A percentile compares a stretch with the other conserved stretches of the same genome.
These are phyloP conservation scores for Caenorhabditis elegans DNA, from an alignment of 1,140 invertebrate genomes.

Conservation along the genomic window WBcel235 BX284603.4:4071001-4071500, in stretches of 20 bases:
- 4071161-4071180: constrained; percentile 92
- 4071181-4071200: constrained; percentile 92
- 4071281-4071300: constrained; percentile 70
- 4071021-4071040: constrained; percentile 69
- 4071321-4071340: constrained; percentile 94
- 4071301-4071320: constrained; percentile 90
- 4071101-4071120: constrained; percentile 42
- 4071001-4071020: constrained; percentile 67
- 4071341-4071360: constrained; percentile 72
- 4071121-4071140: constrained; percentile 86
- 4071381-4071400: constrained; percentile 97
- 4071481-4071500: constrained; percentile 71
- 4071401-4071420: constrained; percentile 81
- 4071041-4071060: constrained; percentile 68
- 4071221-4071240: constrained; percentile 83
- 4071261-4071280: neutral
- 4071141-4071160: constrained; percentile 83
- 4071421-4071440: neutral
- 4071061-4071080: constrained; percentile 67
- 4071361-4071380: constrained; percentile 81
- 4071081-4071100: no score
- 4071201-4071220: constrained; percentile 86
- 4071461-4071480: constrained; percentile 61
- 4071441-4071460: constrained; percentile 48
- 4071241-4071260: constrained; percentile 75